These are phyloP conservation scores for Neofelis nebulosa DNA, from an alignment of 2,113 vertebrate genomes.

Conservation along the genomic window DNA sequence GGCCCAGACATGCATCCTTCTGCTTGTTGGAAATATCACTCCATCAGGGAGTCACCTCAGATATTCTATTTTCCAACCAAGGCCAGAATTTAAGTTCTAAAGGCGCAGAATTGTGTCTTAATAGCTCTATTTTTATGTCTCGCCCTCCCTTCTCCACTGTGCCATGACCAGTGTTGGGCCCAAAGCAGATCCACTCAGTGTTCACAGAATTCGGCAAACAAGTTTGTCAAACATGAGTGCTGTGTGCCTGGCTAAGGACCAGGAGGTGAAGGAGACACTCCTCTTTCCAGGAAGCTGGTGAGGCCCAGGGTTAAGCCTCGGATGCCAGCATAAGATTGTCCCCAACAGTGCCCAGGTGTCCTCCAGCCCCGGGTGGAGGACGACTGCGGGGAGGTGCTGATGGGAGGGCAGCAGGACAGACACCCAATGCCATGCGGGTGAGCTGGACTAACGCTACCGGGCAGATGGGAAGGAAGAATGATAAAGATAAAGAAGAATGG, in stretches of 20 bases:
- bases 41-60: neutral
- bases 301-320: neutral
- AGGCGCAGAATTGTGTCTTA: neutral
- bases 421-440: rapidly evolving
- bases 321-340: neutral
- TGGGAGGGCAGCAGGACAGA: neutral
- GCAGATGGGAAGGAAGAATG: neutral
- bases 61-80: neutral
- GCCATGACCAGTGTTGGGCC: neutral
- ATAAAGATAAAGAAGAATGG: neutral
- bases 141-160: neutral
- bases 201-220: neutral
- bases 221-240: neutral
- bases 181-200: neutral
- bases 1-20: neutral
- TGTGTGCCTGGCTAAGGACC: neutral
- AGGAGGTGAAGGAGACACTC: neutral
- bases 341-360: neutral
- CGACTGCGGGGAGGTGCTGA: neutral
- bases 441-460: neutral
- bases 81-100: neutral
- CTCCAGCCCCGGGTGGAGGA: neutral
- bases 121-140: neutral
- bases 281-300: neutral
- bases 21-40: neutral